phyloP scores from a whole-genome alignment of 2,797 vertebrate genomes.

The Pogoniulus pusillus region DNA sequence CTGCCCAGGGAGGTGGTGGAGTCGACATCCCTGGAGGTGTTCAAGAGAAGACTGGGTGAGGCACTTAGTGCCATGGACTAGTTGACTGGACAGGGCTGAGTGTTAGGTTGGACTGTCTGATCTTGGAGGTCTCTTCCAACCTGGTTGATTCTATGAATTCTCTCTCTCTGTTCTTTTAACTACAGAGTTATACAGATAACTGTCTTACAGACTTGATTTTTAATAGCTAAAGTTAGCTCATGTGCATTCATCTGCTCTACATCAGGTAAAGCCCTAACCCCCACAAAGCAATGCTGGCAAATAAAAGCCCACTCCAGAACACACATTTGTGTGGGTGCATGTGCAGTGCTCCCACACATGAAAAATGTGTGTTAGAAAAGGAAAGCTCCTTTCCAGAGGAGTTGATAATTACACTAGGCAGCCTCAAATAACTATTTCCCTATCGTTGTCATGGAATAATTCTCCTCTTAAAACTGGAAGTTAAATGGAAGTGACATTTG shows the following conservation, averaged over 20 bases:
- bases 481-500: background rate
- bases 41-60: no score
- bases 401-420: background rate
- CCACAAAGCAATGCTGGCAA: background rate
- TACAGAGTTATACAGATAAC: background rate
- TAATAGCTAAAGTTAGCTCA: background rate
- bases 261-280: background rate
- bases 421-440: background rate
- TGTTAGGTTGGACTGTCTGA: no score
- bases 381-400: background rate
- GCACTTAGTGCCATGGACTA: no score
- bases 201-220: background rate
- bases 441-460: background rate
- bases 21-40: no score
- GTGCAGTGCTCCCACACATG: background rate
- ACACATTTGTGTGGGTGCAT: rapidly evolving
- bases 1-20: no score
- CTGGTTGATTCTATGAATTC: no score
- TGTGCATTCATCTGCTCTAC: background rate
- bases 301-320: background rate
- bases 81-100: no score
- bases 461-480: background rate
- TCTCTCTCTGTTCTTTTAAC: background rate
- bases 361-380: background rate
- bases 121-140: no score